phyloP scores from a whole-genome alignment of 2,113 vertebrate genomes.

The Tympanuchus pallidicinctus region DNA sequence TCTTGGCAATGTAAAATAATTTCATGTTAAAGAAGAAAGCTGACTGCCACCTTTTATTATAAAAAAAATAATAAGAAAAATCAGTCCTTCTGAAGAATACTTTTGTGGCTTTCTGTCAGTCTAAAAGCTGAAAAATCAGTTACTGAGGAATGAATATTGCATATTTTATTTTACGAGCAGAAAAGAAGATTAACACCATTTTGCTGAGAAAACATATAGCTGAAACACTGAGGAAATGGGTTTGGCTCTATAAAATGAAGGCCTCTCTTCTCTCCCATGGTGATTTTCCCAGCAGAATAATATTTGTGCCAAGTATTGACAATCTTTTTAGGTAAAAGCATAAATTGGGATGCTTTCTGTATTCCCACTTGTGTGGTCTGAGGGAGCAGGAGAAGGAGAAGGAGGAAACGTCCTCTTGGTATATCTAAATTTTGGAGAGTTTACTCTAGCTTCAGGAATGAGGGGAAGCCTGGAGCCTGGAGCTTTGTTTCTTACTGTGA shows the following conservation, averaged over 20 bases:
- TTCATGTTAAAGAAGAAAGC: neutral
- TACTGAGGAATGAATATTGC: neutral
- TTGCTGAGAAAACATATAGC: neutral
- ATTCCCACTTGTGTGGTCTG: neutral
- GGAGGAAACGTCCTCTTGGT: neutral
- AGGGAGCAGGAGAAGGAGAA: accelerated
- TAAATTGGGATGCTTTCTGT: neutral
- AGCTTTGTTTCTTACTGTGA: neutral
- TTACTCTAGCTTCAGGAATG: neutral
- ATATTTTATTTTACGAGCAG: neutral
- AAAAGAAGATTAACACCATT: neutral
- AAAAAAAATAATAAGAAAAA: neutral
- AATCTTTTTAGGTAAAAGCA: neutral
- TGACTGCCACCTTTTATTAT: neutral
- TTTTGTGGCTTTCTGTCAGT: neutral
- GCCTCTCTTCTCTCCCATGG: neutral
- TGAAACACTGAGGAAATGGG: neutral
- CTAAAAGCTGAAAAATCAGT: neutral
- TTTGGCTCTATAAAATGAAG: neutral
- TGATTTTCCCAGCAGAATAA: neutral
- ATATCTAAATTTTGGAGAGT: neutral
- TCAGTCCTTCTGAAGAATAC: neutral
- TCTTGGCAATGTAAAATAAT: neutral
- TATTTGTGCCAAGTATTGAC: neutral
- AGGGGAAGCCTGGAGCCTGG: neutral